phyloP scores from a whole-genome alignment of 2,797 vertebrate genomes.

The Helostoma temminkii region DNA sequence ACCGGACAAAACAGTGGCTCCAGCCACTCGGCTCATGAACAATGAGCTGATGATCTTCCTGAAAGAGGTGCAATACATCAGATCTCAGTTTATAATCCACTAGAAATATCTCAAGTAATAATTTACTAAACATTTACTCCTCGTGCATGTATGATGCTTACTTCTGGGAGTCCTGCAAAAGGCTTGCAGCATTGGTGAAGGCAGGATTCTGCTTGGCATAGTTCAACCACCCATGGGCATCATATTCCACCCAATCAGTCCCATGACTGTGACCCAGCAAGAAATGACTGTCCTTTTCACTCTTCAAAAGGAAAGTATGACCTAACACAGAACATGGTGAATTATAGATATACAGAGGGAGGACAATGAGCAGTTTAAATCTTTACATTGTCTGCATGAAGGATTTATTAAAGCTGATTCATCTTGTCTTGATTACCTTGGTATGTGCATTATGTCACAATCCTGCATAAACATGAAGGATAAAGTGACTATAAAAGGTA shows the following conservation, averaged over 20 bases:
- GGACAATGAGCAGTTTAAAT: slow-evolving; percentile 7
- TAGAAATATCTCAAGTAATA: neutral
- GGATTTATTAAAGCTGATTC: slow-evolving; percentile 17
- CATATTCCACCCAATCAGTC: slow-evolving; percentile 98
- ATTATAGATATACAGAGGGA: slow-evolving; percentile 5
- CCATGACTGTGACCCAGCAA: slow-evolving; percentile 94
- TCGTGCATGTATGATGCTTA: slow-evolving; percentile 70
- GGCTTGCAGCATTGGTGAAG: slow-evolving; percentile 85
- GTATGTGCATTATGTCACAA: slow-evolving; percentile 20
- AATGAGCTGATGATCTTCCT: slow-evolving; percentile 95
- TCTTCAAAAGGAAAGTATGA: slow-evolving; percentile 90
- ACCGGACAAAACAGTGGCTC: slow-evolving; percentile 89
- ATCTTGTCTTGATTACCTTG: slow-evolving; percentile 24
- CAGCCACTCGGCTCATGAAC: slow-evolving; percentile 88
- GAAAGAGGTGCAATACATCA: slow-evolving; percentile 31
- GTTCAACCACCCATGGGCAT: slow-evolving; percentile 90
- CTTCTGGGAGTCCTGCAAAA: slow-evolving; percentile 98
- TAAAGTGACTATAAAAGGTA: slow-evolving; percentile 21
- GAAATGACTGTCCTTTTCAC: slow-evolving; percentile 91
- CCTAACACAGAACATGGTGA: slow-evolving; percentile 75
- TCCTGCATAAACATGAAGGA: slow-evolving; percentile 24
- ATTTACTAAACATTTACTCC: neutral
- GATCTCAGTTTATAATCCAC: slow-evolving; percentile 10
- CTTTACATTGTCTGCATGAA: slow-evolving; percentile 11
- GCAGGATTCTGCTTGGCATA: slow-evolving; percentile 93